These are phyloP conservation scores for Corythornis vintsioides DNA, from an alignment of 2,113 vertebrate genomes.

Conservation along the genomic window DNA sequence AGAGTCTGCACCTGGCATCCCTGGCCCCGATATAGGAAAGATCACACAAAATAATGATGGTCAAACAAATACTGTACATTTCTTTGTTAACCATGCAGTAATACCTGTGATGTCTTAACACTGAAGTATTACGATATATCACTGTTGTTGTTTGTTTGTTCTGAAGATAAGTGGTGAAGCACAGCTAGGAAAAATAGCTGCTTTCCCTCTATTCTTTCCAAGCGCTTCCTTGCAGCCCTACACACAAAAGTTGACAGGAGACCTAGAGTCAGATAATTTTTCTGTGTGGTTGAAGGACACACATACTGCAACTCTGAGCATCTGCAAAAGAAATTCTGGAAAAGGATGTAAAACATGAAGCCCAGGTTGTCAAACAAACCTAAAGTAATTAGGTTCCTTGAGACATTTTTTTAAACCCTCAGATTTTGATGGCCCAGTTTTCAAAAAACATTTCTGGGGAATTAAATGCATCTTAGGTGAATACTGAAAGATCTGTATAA, in stretches of 20 bases:
- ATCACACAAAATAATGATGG: not conserved
- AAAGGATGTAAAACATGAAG: not conserved
- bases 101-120: not conserved
- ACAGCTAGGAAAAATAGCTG: not conserved
- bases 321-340: not conserved
- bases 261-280: not conserved
- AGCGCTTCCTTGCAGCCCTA: not conserved
- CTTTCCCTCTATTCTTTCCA: not conserved
- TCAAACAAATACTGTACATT: not conserved
- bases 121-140: not conserved
- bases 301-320: not conserved
- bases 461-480: not conserved
- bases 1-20: not conserved
- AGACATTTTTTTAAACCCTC: not conserved
- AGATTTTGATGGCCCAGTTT: not conserved
- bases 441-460: not conserved
- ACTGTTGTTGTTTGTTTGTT: not conserved
- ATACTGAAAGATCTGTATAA: not conserved
- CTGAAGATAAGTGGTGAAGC: not conserved
- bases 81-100: not conserved
- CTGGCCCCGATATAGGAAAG: not conserved
- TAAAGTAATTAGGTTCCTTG: not conserved
- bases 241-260: not conserved
- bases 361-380: not conserved
- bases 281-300: accelerated